phyloP scores from a whole-genome alignment of 1,140 invertebrate genomes.

The Berghia stephanieae region DNA sequence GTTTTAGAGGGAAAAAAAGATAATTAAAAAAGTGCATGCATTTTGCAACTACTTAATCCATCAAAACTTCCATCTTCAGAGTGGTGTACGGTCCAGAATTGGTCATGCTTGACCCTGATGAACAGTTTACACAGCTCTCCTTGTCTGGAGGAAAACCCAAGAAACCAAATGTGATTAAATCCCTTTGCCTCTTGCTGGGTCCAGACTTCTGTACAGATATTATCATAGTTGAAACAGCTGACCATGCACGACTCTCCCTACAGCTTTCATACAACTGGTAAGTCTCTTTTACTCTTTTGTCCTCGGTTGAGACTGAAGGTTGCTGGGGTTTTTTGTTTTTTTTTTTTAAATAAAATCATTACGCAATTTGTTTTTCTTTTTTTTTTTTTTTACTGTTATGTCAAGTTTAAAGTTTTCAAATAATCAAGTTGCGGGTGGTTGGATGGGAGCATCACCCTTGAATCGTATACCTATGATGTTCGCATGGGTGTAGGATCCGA shows the following conservation, averaged over 20 bases:
- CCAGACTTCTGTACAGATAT: constrained; percentile 72
- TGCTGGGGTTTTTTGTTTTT: too few species aligned
- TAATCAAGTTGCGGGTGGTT: too few species aligned
- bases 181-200: constrained; percentile 69
- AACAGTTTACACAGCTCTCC: constrained; percentile 70
- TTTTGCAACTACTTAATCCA: too few species aligned
- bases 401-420: too few species aligned
- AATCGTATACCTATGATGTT: too few species aligned
- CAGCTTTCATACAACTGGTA: constrained; percentile 71
- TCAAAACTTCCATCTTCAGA: too few species aligned
- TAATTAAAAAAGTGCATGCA: too few species aligned
- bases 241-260: constrained; percentile 69
- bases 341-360: background rate
- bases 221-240: constrained; percentile 70
- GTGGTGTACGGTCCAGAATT: constrained; percentile 71
- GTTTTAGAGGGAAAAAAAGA: too few species aligned
- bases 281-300: constrained; percentile 27
- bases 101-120: constrained; percentile 72
- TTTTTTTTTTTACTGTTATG: background rate
- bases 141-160: constrained; percentile 71
- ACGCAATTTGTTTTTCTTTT: too few species aligned
- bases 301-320: too few species aligned
- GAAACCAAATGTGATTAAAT: constrained; percentile 69
- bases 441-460: too few species aligned
- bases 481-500: too few species aligned